Evolutionary conservation across 2,113 vertebrate genomes (phyloP).

Genomic region (Menidia beryllina): DNA sequence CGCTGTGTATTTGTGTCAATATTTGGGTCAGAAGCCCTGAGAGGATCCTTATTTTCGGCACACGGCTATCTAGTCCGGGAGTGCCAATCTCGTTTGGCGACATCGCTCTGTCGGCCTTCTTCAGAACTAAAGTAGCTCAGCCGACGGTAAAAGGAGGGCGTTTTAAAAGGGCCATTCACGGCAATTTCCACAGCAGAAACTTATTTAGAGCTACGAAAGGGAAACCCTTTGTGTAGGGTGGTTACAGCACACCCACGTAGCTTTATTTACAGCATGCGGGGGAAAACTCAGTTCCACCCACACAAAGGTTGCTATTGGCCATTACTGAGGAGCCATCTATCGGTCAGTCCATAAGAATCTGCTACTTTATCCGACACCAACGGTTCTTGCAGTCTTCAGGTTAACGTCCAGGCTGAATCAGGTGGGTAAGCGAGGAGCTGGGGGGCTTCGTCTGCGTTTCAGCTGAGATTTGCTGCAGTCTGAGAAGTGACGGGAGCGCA

Average conservation of each 20-base stretch:
- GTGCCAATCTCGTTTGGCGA: too few relatives aligned
- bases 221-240: too few relatives aligned
- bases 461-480: neutral
- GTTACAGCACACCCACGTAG: neutral
- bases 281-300: neutral
- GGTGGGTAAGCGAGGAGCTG: neutral
- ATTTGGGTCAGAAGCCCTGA: too few relatives aligned
- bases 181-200: neutral
- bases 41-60: too few relatives aligned
- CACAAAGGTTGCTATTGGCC: neutral
- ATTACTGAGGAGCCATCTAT: neutral
- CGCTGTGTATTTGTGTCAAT: too few relatives aligned
- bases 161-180: neutral
- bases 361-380: conserved; percentile 34
- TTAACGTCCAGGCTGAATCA: conserved; percentile 14
- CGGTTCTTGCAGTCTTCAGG: neutral
- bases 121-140: too few relatives aligned
- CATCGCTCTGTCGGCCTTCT: too few relatives aligned
- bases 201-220: neutral
- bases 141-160: too few relatives aligned
- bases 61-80: too few relatives aligned
- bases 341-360: neutral
- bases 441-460: neutral
- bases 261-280: neutral
- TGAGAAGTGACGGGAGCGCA: neutral